Evolutionary conservation across 2,113 vertebrate species (phyloP), one percentile per base, ranked within the genome.

Genomic region (Isichthys henryi): DNA sequence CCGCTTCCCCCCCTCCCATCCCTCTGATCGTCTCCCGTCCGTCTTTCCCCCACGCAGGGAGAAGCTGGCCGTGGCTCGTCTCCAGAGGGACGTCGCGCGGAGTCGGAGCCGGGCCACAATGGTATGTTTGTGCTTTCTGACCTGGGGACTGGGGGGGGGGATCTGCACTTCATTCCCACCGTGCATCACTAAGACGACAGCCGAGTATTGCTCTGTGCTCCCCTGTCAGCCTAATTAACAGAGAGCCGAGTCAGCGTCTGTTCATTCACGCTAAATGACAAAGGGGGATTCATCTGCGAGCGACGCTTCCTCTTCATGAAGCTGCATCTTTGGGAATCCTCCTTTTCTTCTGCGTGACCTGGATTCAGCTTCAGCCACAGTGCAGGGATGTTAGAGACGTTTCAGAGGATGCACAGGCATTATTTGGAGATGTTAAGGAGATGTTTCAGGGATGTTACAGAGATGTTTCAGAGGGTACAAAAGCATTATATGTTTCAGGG

Each of bases 1-100:
- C 53, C 11, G 53, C 53, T 7, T 0, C 92, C 0, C 23, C 90
- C 43, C 35, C 80, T 23, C 23, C 35, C 43, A 35, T 17, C n/a
- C 39, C 43, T 83, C 27, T 80, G 74, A 80, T 23, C 5, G 39
- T 10, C 58, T 50, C 43, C 74, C 89, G 83, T 70, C 56, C 27
- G 50, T 31, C 19, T 88, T 56, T 82, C 50, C 84, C 62, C 88
- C 87, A 49, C 92, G 90, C 10, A 98, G 97, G 96, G 97, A 98
- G 95, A 98, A 98, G 95, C 93, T 98, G 95, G 97, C 97, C 90
- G 96, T 97, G 96, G 97, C 97, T 95, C 96, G 95, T 89, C 95
- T 98, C 94, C 97, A 98, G 96, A 95, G 95, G 91, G 97, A 98
- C 95, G 96, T 97, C 90, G 96, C 96, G 85, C 96, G 95, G 90